Evolutionary conservation across 2,113 vertebrate species (phyloP), one percentile per base, ranked within the genome.

Genomic region (Eira barbara): DNA sequence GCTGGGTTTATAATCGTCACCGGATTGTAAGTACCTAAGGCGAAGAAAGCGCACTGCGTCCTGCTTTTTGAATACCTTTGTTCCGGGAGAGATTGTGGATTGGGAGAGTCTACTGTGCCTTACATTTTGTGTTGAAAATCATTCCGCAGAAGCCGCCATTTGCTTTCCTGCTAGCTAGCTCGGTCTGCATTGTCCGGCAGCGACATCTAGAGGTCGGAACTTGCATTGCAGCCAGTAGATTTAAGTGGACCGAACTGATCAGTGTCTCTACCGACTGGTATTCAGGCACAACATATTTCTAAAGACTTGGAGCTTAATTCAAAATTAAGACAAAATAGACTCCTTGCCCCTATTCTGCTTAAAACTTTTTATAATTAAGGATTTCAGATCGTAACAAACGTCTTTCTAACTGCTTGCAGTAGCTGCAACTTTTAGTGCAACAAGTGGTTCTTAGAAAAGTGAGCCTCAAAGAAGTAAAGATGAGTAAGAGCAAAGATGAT

Each of bases 401-500:
- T 61, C n/a, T 93, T 96, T 94, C 39, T 85, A 81, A 81, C 29
- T 96, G 47, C 91, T 97, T 67, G 17, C 18, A 94, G 12, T 88
- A 94, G 18, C 79, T 95, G 80, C 71, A 95, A 97, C 57, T 96
- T 97, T 78, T 42, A 97, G 89, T 88, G 97, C 91, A 78, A 69
- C 67, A 95, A 85, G 91, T 93, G 31, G 76, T 98, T 83, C 71
- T 98, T 83, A 52, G 59, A 96, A 25, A 97, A 95, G 94, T 97
- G 95, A 98, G 52, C 89, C 36, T 55, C 61, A 86, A 95, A 93
- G 99, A 98, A 55, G 98, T 98, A 52, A 98, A 99, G 86, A 99
- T 99, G 95, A 99, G 99, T 86, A 99, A 99, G 97, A 99, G 97
- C 97, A 99, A 99, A 98, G 99, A 99, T 63, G 99, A 99, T 95